Conservation (phyloP, 2,113 vertebrate species). For the Poeciliopsis turrubarensis region DNA sequence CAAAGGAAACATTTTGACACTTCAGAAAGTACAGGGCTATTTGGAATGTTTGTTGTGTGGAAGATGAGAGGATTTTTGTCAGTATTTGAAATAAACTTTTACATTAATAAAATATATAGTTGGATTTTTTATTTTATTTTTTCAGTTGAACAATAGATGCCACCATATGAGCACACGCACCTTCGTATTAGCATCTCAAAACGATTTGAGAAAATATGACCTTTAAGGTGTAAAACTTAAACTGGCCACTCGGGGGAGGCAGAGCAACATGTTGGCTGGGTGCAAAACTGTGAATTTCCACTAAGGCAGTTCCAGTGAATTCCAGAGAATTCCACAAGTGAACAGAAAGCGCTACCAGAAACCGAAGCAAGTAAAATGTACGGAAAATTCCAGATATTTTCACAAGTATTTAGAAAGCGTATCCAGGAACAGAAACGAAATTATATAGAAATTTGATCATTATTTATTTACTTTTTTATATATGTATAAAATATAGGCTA, state of each 20-base stretch:
- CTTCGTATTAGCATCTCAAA: neutral
- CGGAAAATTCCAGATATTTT: too few relatives aligned
- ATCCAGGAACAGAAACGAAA: too few relatives aligned
- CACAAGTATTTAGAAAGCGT: too few relatives aligned
- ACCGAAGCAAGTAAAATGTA: too few relatives aligned
- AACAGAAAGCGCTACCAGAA: neutral
- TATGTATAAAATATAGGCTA: too few relatives aligned
- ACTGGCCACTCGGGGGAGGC: neutral
- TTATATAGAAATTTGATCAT: too few relatives aligned
- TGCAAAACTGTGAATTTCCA: too few relatives aligned
- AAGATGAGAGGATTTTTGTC: conserved; percentile 75
- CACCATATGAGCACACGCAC: neutral
- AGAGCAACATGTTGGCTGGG: neutral
- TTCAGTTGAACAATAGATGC: too few relatives aligned
- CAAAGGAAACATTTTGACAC: conserved; percentile 65
- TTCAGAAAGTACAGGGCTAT: conserved; percentile 66
- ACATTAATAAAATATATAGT: neutral
- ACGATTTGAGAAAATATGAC: neutral
- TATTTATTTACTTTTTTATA: too few relatives aligned
- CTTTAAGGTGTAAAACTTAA: neutral
- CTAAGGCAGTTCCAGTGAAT: too few relatives aligned
- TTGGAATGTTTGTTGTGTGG: conserved; percentile 73
- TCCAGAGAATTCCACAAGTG: neutral
- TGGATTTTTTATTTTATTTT: neutral
- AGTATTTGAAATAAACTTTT: conserved; percentile 86